These are phyloP conservation scores for Psephotus haematonotus DNA, from an alignment of 2,113 vertebrate species.

Conservation along the genomic window DNA sequence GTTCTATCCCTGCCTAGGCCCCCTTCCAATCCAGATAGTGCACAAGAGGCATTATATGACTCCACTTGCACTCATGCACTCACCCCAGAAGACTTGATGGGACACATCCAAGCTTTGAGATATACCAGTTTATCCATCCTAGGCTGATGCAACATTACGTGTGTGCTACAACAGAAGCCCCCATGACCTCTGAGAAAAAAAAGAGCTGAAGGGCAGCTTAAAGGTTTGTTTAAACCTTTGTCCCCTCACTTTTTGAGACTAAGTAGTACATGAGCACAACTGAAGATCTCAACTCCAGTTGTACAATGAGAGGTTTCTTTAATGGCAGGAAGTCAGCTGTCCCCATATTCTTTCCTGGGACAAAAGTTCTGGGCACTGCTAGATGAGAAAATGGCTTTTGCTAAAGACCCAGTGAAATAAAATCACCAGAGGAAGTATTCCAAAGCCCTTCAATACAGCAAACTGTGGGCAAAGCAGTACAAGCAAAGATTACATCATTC, in stretches of 20 bases:
- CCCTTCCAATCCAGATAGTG: not conserved
- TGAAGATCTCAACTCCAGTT: not conserved
- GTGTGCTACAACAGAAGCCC: not conserved
- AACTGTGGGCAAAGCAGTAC: not conserved
- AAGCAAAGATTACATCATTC: constrained; percentile 42
- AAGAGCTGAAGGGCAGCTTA: not conserved
- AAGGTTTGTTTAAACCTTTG: not conserved
- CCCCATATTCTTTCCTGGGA: not conserved
- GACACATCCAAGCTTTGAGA: fast-evolving
- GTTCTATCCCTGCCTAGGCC: not conserved
- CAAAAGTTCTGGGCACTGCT: constrained; percentile 24
- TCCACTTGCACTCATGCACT: not conserved
- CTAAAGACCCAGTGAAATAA: not conserved
- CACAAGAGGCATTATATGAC: not conserved
- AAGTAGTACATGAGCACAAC: not conserved
- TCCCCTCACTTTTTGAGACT: not conserved
- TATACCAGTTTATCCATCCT: not conserved
- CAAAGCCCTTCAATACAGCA: not conserved
- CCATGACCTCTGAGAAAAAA: not conserved
- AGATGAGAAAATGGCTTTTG: constrained; percentile 27
- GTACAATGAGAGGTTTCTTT: not conserved
- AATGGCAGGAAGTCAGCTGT: not conserved
- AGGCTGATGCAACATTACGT: not conserved
- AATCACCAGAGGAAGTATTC: not conserved
- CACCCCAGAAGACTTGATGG: not conserved